Base-by-base conservation (phyloP, 2,113 vertebrate genomes). In the Ardeotis arabs region DNA sequence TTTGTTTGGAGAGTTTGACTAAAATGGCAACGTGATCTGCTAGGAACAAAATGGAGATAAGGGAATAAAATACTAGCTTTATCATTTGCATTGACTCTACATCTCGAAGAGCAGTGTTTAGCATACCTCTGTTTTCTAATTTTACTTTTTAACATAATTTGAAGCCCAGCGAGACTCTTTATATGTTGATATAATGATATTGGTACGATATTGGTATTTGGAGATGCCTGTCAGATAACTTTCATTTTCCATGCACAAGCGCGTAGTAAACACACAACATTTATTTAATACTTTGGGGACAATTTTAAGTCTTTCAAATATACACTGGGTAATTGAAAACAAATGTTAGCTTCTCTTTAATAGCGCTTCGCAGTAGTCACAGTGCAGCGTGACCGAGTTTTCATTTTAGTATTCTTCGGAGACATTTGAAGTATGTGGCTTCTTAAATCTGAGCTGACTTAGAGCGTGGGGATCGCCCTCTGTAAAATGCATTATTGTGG, bases 291-390 rank as follows among this genome's bases (percentile, higher is more conserved):
- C 91, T 77, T 79, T 2, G 52, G 94, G 92, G 91, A 62, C 47
- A 31, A 21, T 70, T 69, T 69, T 55, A 60, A 15, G 58, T 21
- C 79, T 95, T 86, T 77, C 64, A 53, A 15, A 81, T 87, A 25
- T 56, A 35, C 4, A 0, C 69, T 35, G 58, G 50, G 33, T 88
- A 90, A 45, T 85, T 87, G 68, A 39, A 76, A 89, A 90, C 86
- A 95, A 94, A 93, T 78, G 86, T 95, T 96, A 64, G 72, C 45
- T 91, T 85, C 45, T 79, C 63, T 92, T 85, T 79, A 82, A 64
- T 56, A 39, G 90, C 1, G 8, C 49, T 89, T 70, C 19, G 45
- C 19, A 28, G 53, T 41, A 95, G 93, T 73, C 90, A 70, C 39
- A 10, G 72, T 7, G 45, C 69, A 59, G 82, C 50, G 60, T 79